These are phyloP conservation scores for Panthera uncia DNA, from an alignment of 2,113 vertebrate species.

Conservation along the genomic window DNA sequence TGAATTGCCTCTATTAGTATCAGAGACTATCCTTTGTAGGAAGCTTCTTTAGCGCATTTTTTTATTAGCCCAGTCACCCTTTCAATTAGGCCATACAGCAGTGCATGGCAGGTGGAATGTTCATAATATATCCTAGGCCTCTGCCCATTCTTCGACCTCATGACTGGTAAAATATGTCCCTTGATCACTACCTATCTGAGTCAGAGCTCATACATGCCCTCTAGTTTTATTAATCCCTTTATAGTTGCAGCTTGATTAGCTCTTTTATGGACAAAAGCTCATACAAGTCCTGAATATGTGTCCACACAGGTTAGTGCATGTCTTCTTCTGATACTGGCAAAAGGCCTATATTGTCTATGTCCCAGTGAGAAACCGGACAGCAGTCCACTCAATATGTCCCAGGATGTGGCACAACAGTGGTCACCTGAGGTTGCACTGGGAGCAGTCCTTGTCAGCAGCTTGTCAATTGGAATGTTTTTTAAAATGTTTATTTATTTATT, in stretches of 20 bases:
- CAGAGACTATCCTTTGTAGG: not conserved
- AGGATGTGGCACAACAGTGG: not conserved
- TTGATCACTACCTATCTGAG: not conserved
- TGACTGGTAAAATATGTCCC: not conserved
- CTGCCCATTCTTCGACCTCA: not conserved
- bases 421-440: not conserved
- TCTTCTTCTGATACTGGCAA: not conserved
- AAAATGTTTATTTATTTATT: too few species aligned
- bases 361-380: not conserved
- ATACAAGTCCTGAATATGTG: not conserved
- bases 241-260: not conserved
- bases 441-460: not conserved
- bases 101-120: not conserved
- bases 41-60: not conserved
- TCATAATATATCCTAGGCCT: not conserved
- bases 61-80: not conserved
- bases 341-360: not conserved
- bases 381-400: not conserved
- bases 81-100: not conserved
- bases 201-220: not conserved
- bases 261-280: not conserved
- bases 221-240: not conserved
- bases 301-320: not conserved
- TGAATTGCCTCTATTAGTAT: not conserved
- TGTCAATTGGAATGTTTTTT: not conserved